Conservation (phyloP, 2,888 invertebrate genomes). For the Limnephilus marmoratus region DNA sequence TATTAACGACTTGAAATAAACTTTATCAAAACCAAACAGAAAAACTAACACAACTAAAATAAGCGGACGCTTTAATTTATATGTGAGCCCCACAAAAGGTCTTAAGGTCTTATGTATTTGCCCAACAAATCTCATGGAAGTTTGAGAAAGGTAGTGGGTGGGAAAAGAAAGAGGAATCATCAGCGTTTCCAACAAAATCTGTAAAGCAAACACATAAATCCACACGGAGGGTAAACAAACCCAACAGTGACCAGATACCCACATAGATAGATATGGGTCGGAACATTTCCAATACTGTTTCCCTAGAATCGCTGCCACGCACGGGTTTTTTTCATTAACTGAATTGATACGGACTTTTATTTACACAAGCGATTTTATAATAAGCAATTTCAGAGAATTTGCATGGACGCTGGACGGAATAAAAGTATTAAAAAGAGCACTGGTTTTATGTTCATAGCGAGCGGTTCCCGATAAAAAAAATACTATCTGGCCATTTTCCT, state of each 20-base stretch:
- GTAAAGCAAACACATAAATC: slow-evolving; percentile 62
- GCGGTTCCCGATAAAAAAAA: neutral
- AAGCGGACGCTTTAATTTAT: neutral
- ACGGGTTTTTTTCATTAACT: slow-evolving; percentile 18
- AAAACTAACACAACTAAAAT: neutral
- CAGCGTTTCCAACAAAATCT: slow-evolving; percentile 59
- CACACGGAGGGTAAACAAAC: slow-evolving; percentile 57
- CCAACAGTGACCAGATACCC: slow-evolving; percentile 43
- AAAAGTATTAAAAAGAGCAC: neutral
- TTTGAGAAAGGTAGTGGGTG: neutral
- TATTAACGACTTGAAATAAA: neutral
- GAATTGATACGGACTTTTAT: neutral
- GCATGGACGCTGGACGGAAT: neutral
- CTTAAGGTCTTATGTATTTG: slow-evolving; percentile 17
- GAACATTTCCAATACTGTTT: slow-evolving; percentile 26
- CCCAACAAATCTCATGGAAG: neutral
- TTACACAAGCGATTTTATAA: neutral
- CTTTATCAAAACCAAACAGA: neutral
- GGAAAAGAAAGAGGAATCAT: slow-evolving; percentile 45
- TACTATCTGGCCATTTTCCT: neutral
- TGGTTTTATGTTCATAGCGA: neutral
- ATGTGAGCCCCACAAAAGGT: neutral
- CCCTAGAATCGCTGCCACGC: neutral
- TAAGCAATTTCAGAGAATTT: neutral
- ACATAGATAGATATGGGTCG: neutral